Conservation (phyloP, 2,113 vertebrate genomes). For the Acinonyx jubatus region DNA sequence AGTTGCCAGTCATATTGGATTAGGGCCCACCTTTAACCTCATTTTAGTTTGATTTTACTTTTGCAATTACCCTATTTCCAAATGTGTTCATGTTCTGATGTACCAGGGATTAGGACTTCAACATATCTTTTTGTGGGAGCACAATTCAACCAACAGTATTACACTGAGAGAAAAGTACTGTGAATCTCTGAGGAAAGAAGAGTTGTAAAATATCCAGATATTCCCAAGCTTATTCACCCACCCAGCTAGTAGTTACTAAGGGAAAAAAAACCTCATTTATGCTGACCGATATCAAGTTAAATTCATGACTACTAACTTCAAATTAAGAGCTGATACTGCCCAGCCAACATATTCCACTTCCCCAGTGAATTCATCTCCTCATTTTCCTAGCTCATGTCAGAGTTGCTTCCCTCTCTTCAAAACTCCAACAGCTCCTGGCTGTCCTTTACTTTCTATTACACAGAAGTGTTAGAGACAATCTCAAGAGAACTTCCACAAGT, state of each 20-base stretch:
- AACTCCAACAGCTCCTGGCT: not conserved
- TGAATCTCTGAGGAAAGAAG: not conserved
- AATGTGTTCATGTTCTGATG: not conserved
- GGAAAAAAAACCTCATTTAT: no score
- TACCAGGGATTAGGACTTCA: not conserved
- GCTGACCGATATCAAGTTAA: not conserved
- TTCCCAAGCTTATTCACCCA: not conserved
- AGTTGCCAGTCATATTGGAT: not conserved
- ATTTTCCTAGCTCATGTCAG: not conserved
- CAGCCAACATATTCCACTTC: not conserved
- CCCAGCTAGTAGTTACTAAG: not conserved
- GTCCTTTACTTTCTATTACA: not conserved
- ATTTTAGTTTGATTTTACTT: not conserved
- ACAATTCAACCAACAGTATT: not conserved
- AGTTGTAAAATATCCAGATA: not conserved
- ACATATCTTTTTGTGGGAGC: not conserved
- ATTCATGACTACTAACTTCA: not conserved
- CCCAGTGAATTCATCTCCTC: not conserved
- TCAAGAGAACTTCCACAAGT: no score
- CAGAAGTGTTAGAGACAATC: not conserved
- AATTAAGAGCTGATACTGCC: not conserved
- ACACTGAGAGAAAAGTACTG: not conserved
- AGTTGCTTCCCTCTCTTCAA: not conserved
- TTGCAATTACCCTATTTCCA: not conserved
- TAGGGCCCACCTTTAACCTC: not conserved